A percentile compares a stretch with the other conserved stretches of the same genome.
phyloP scores from a whole-genome alignment of 2,113 vertebrate species.

The Rhea pennata region DNA sequence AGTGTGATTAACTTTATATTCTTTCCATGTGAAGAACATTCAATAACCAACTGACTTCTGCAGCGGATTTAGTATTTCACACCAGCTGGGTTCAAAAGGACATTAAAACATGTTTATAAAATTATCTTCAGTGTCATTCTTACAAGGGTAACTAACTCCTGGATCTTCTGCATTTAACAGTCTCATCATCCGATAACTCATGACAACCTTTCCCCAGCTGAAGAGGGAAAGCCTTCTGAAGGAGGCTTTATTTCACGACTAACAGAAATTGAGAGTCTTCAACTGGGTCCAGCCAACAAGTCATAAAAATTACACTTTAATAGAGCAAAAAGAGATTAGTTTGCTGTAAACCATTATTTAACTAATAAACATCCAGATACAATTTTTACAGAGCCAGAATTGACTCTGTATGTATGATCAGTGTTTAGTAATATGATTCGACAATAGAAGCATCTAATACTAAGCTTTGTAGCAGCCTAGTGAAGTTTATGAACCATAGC shows the following conservation, averaged over 20 bases:
- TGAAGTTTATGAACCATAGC: background rate
- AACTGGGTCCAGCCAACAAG: background rate
- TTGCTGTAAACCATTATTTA: background rate
- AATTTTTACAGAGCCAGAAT: background rate
- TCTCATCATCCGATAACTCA: background rate
- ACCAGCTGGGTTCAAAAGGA: background rate
- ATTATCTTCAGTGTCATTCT: background rate
- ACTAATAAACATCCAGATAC: background rate
- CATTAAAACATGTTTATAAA: background rate
- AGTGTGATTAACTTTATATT: background rate
- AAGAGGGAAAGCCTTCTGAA: background rate
- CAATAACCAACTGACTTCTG: background rate
- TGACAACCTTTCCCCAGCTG: background rate
- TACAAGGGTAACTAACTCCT: background rate
- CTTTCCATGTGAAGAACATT: background rate
- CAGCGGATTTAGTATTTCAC: background rate
- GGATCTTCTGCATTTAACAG: background rate
- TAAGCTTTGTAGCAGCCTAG: background rate
- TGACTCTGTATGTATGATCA: rapidly evolving
- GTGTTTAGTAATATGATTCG: background rate
- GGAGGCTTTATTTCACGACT: background rate
- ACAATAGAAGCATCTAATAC: background rate
- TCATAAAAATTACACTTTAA: background rate
- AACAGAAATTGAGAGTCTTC: background rate
- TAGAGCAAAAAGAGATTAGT: background rate